Evolutionary conservation across 2,113 vertebrate species (phyloP).

Genomic region (Rhabdomys dilectus): DNA sequence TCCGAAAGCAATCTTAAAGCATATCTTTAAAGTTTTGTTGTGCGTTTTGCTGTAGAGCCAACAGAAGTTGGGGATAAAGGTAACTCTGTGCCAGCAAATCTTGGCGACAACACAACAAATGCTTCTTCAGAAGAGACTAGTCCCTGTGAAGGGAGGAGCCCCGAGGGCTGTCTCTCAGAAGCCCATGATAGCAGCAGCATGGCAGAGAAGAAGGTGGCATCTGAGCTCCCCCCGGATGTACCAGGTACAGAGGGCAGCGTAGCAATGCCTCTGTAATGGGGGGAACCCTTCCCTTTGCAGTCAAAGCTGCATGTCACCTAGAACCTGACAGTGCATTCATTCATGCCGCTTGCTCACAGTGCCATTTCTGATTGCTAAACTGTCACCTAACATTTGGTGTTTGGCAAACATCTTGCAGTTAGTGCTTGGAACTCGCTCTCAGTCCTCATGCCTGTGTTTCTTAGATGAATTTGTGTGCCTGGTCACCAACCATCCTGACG

Average conservation of each 20-base stretch:
- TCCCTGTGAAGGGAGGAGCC: conserved; percentile 91
- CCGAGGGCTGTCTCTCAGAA: conserved; percentile 86
- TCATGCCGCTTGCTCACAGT: conserved; percentile 85
- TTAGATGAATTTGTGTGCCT: conserved; percentile 74
- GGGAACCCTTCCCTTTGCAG: conserved; percentile 82
- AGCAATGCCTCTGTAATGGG: conserved; percentile 88
- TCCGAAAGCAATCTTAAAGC: conserved; percentile 81
- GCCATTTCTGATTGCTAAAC: conserved; percentile 85
- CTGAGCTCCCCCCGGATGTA: conserved; percentile 87
- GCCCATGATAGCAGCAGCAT: conserved; percentile 87
- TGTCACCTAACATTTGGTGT: conserved; percentile 86
- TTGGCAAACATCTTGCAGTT: conserved; percentile 78
- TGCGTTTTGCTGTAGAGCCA: conserved; percentile 90
- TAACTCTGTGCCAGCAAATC: conserved; percentile 87
- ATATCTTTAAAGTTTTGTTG: conserved; percentile 89
- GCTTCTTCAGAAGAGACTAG: conserved; percentile 89
- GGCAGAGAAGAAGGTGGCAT: conserved; percentile 89
- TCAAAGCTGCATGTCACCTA: conserved; percentile 81
- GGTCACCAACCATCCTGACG: conserved; percentile 74
- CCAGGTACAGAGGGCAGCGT: conserved; percentile 92
- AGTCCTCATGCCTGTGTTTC: conserved; percentile 79
- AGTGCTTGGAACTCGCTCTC: conserved; percentile 81
- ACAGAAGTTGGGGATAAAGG: conserved; percentile 90
- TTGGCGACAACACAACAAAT: conserved; percentile 88
- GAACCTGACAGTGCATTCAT: conserved; percentile 74